Evolutionary conservation across 2,113 vertebrate species (phyloP).

Genomic region (Diglossa brunneiventris): DNA sequence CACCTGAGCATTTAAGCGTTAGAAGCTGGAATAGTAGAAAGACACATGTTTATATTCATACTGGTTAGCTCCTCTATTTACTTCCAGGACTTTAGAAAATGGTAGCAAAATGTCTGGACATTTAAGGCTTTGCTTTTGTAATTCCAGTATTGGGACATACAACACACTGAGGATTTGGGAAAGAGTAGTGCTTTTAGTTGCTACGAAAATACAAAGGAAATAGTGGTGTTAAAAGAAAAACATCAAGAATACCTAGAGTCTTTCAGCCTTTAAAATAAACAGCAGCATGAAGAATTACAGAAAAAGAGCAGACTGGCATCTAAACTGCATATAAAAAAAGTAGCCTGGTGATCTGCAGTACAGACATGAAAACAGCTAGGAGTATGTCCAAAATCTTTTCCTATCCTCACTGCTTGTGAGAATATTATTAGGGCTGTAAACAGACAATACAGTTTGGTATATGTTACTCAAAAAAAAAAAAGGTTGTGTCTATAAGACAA

Average conservation of each 20-base stretch:
- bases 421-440: not conserved
- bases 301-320: not conserved
- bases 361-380: not conserved
- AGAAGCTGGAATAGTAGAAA: not conserved
- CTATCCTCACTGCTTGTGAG: not conserved
- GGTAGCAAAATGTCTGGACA: not conserved
- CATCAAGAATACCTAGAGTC: not conserved
- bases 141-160: not conserved
- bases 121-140: not conserved
- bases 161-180: not conserved
- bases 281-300: slow-evolving; percentile 10
- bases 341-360: not conserved
- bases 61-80: slow-evolving; percentile 3
- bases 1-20: not conserved
- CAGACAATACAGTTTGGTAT: not conserved
- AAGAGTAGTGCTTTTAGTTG: not conserved
- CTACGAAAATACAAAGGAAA: not conserved
- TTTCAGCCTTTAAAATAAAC: slow-evolving; percentile 5
- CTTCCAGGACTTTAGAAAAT: not conserved
- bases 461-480: not conserved
- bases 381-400: not conserved
- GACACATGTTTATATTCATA: not conserved
- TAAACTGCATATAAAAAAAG: not conserved
- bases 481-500: not conserved
- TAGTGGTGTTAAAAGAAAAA: not conserved